These are phyloP conservation scores for Drosophila mimica DNA, from an alignment of 2,888 invertebrate species.

Conservation along the genomic window DNA sequence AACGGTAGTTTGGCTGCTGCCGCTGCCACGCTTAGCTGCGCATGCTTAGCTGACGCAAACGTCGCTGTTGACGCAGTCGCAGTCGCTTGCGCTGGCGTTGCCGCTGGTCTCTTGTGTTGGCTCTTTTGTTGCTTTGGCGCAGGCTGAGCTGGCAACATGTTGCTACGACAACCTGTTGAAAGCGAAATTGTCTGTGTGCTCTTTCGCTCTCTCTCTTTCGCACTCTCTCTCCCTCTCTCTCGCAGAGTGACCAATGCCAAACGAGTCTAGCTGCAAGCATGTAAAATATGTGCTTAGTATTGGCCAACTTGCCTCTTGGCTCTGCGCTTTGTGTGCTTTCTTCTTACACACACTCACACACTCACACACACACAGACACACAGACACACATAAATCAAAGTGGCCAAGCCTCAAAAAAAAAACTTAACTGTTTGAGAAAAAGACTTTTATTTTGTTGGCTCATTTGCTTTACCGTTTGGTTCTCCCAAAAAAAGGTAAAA, in stretches of 20 bases:
- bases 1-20: slow-evolving; percentile 83
- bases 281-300: slow-evolving; percentile 24
- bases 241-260: slow-evolving; percentile 46
- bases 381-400: slow-evolving; percentile 17
- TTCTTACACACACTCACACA: slow-evolving; percentile 43
- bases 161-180: slow-evolving; percentile 84
- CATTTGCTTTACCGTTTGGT: slow-evolving; percentile 75
- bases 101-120: slow-evolving; percentile 22
- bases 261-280: slow-evolving; percentile 53
- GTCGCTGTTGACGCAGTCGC: slow-evolving; percentile 35
- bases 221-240: not conserved
- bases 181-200: slow-evolving; percentile 82
- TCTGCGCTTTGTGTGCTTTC: slow-evolving; percentile 52
- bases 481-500: slow-evolving; percentile 46
- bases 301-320: slow-evolving; percentile 39
- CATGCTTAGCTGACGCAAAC: slow-evolving; percentile 70
- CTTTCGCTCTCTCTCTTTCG: not conserved
- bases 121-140: slow-evolving; percentile 58
- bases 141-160: slow-evolving; percentile 61
- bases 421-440: slow-evolving; percentile 73
- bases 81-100: slow-evolving; percentile 24
- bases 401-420: slow-evolving; percentile 76
- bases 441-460: slow-evolving; percentile 53
- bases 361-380: slow-evolving; percentile 1
- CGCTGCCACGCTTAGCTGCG: slow-evolving; percentile 70